Conservation (phyloP, 2,888 invertebrate genomes). For the Lepidocyrtoides sp. region DNA sequence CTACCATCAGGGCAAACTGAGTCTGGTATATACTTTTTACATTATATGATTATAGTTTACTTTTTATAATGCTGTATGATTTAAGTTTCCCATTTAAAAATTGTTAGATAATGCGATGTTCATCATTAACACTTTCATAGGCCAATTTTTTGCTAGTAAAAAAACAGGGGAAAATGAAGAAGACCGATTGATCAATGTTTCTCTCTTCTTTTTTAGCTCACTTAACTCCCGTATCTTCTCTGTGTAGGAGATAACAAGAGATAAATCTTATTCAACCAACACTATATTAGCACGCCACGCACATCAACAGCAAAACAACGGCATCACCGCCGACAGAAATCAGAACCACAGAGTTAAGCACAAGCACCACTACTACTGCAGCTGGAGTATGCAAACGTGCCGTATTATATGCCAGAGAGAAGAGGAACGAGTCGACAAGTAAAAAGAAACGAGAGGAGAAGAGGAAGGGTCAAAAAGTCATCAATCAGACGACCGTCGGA, state of each 20-base stretch:
- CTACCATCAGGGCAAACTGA: no score
- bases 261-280: constrained; percentile 68
- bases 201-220: constrained; percentile 40
- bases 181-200: constrained; percentile 66
- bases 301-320: background rate
- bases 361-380: background rate
- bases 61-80: background rate
- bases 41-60: no score
- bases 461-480: constrained; percentile 71
- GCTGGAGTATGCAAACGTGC: background rate
- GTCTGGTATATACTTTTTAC: background rate
- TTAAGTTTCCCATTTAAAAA: background rate
- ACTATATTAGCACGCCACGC: background rate
- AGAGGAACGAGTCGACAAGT: background rate
- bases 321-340: background rate
- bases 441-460: constrained; percentile 5
- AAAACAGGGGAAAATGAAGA: constrained; percentile 34
- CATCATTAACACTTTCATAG: constrained; percentile 1
- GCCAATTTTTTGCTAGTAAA: background rate
- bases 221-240: constrained; percentile 50
- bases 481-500: constrained; percentile 65
- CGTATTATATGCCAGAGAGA: background rate
- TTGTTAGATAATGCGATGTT: background rate
- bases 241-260: constrained; percentile 66
- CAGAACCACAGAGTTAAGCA: background rate